Evolutionary conservation across 2,797 vertebrate genomes (phyloP).

Genomic region (Morelia viridis): DNA sequence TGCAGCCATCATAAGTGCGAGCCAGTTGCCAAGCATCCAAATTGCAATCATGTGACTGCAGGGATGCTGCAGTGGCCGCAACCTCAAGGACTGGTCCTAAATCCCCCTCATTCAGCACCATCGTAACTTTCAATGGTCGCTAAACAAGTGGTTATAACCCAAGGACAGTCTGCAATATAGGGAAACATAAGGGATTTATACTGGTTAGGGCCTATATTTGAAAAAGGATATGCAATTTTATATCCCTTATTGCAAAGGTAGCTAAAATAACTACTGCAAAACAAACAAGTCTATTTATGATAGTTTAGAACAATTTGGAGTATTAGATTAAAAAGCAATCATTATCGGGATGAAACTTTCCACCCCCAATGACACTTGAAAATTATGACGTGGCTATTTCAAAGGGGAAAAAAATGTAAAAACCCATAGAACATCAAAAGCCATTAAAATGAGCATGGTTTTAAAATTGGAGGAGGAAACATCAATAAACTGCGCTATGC

Average conservation of each 20-base stretch:
- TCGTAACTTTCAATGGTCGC: background rate
- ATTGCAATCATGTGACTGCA: background rate
- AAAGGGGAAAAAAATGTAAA: background rate
- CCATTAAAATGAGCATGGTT: background rate
- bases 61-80: background rate
- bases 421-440: background rate
- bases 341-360: background rate
- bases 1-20: background rate
- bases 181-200: constrained; percentile 57
- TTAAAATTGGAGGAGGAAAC: background rate
- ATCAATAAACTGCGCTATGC: background rate
- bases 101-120: background rate
- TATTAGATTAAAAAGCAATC: constrained; percentile 65
- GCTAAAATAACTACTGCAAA: constrained; percentile 53
- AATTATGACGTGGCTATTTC: background rate
- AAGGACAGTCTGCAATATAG: background rate
- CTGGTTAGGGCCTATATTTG: constrained; percentile 61
- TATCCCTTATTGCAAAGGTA: constrained; percentile 58
- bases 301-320: constrained; percentile 63
- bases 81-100: background rate
- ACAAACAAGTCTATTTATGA: constrained; percentile 40
- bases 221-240: constrained; percentile 65
- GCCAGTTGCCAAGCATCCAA: background rate
- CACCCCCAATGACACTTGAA: background rate
- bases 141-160: background rate